Evolutionary conservation across 2,888 invertebrate genomes (phyloP).

Genomic region (Myopa testacea): DNA sequence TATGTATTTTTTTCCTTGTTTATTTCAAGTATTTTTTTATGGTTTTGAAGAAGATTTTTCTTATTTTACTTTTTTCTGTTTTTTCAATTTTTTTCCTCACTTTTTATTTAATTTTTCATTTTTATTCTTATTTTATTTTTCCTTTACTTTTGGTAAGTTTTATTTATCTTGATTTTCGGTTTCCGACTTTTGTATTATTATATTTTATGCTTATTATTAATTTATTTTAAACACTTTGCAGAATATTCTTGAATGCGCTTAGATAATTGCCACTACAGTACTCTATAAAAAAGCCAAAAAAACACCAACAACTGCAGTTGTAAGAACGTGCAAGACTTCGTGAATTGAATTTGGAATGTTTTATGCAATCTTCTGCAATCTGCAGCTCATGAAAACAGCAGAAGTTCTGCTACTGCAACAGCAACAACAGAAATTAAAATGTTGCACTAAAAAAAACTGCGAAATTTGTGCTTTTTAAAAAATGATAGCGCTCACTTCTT

Average conservation of each 20-base stretch:
- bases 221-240: not conserved
- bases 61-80: conserved; percentile 18
- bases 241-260: conserved; percentile 3
- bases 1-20: not conserved
- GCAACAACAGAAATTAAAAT: not conserved
- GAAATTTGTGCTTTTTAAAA: not conserved
- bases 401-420: conserved; percentile 5
- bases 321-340: not conserved
- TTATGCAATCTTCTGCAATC: conserved; percentile 42
- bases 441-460: not conserved
- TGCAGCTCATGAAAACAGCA: not conserved
- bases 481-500: not conserved
- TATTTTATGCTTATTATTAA: not conserved
- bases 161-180: not conserved
- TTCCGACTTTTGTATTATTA: not conserved
- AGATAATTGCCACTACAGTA: conserved; percentile 15
- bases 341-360: conserved; percentile 34
- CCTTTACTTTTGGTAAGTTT: not conserved
- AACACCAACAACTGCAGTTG: conserved; percentile 10
- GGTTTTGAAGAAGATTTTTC: not conserved
- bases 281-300: not conserved
- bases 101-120: not conserved
- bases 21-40: no score
- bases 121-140: conserved; percentile 16
- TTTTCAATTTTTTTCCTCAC: not conserved